Evolutionary conservation across 2,113 vertebrate species (phyloP), one percentile per base, ranked within the genome.

Genomic region (Myrmophylax atrothorax): DNA sequence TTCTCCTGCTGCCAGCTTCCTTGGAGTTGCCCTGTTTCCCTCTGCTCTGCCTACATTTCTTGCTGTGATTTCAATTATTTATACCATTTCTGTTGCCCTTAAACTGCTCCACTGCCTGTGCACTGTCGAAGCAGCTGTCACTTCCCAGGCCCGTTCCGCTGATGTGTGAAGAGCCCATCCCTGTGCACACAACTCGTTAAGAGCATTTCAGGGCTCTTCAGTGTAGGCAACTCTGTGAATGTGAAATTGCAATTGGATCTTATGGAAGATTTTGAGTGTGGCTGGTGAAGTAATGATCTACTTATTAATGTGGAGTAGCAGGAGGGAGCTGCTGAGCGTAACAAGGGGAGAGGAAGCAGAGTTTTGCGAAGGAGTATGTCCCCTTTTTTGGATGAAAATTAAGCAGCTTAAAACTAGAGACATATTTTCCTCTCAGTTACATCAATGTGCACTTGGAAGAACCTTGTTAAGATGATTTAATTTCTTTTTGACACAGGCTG

Each of bases 21-120:
- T 83, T 67, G 26, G 68, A 50, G 40, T 26, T 81, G 52, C 79
- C 76, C 52, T 90, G 68, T 87, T 90, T 88, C 64, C 72, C 64
- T 72, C 88, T 81, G 33, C 55, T 95, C 87, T 96, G 91, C 92
- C 95, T 86, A 31, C 35, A 7, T 68, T 86, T 56, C 79, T 67
- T 56, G 44, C 94, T 92, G 82, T 80, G 80, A 58, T 95, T 93
- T 92, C 85, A 81, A 92, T 93, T 96, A 90, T 94, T 90, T 87
- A 91, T 82, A 64, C 73, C 63, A 89, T 92, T 96, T 90, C 84
- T 85, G 78, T 90, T 68, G 66, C 80, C 56, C 83, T 87, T 79
- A 84, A 94, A 75, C 80, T 90, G 6, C 79, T 90, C 47, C 4
- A 7, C 68, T 44, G 68, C 5, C 20, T 63, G 90, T n/a, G 84